Conservation (phyloP, 2,113 vertebrate genomes). For the Aviceda subcristata region DNA sequence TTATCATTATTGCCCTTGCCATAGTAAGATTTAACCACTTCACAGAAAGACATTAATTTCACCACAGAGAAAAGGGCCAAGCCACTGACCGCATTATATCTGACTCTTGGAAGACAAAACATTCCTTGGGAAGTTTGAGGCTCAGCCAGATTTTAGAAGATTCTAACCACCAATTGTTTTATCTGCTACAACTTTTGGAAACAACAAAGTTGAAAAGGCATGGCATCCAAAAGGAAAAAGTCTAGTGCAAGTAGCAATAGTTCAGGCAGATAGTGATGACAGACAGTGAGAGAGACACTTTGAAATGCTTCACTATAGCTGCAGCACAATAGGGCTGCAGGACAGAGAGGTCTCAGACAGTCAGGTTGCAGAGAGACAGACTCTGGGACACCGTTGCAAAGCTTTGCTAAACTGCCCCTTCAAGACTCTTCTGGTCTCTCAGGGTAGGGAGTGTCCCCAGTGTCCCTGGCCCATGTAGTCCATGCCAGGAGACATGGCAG, state of each 20-base stretch:
- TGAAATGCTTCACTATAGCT: background rate
- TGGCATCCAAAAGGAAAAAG: background rate
- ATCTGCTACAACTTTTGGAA: background rate
- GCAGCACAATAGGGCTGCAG: background rate
- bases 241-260: background rate
- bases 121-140: background rate
- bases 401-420: background rate
- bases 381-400: background rate
- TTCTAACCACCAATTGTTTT: background rate
- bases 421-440: background rate
- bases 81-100: background rate
- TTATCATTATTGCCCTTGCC: background rate
- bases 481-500: background rate
- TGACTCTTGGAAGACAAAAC: background rate
- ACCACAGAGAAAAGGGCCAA: background rate
- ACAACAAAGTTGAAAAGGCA: background rate
- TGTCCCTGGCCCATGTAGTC: background rate
- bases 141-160: background rate
- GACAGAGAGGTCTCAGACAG: background rate
- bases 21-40: background rate
- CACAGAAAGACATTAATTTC: background rate
- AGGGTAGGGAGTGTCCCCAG: fast-evolving
- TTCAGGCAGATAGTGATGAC: background rate
- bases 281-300: fast-evolving
- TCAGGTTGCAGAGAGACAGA: background rate